phyloP scores from a whole-genome alignment of 1,140 invertebrate genomes.

The Camponotus vicinus region DNA sequence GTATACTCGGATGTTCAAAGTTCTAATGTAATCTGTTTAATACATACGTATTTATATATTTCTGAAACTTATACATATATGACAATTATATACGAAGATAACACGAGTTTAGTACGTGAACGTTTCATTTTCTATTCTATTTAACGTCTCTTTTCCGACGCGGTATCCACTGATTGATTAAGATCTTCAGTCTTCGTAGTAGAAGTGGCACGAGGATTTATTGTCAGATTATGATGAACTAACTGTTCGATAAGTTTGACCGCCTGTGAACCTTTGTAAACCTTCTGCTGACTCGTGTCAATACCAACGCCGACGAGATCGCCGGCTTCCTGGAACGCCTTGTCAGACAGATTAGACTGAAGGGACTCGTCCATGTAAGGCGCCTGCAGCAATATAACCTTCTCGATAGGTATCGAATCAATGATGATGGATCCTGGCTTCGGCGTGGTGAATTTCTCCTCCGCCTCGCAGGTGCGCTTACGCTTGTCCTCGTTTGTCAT shows the following conservation, averaged over 20 bases:
- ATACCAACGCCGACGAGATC: constrained; percentile 80
- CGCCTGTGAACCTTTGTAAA: constrained; percentile 80
- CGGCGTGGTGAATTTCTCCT: constrained; percentile 65
- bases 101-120: neutral
- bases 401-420: constrained; percentile 78
- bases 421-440: constrained; percentile 81
- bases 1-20: neutral
- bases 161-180: neutral
- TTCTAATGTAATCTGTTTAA: neutral
- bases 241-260: constrained; percentile 72
- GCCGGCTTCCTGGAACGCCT: constrained; percentile 82
- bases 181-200: neutral
- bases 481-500: constrained; percentile 60
- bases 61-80: constrained; percentile 29
- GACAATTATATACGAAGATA: neutral
- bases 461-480: constrained; percentile 49
- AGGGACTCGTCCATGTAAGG: constrained; percentile 79
- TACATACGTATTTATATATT: constrained; percentile 48
- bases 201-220: neutral
- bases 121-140: neutral
- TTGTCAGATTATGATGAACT: constrained; percentile 31
- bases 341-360: constrained; percentile 83
- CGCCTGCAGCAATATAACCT: constrained; percentile 80
- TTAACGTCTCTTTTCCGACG: constrained; percentile 8
- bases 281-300: constrained; percentile 78